Conservation (phyloP, 2,113 vertebrate genomes). For the Tenebrosternarchus preto region DNA sequence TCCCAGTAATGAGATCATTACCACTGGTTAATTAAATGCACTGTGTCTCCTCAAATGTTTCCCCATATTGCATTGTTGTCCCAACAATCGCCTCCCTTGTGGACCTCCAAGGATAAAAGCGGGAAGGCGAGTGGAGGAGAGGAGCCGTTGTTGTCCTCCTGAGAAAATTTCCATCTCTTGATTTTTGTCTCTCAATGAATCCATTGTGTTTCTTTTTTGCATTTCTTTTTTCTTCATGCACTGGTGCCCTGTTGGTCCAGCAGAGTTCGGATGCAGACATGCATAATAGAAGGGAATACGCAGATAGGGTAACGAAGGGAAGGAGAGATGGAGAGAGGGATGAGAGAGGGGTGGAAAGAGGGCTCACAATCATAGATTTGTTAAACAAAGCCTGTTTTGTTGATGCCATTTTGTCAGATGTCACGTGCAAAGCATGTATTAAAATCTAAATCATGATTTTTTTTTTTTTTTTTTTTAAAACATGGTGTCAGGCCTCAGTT, state of each 20-base stretch:
- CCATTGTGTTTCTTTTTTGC: constrained; percentile 62
- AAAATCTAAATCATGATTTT: too few relatives aligned
- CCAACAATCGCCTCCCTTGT: constrained; percentile 76
- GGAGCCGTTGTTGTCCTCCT: constrained; percentile 73
- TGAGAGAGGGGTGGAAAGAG: background rate
- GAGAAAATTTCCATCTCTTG: constrained; percentile 72
- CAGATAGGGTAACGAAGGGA: background rate
- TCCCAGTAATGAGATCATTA: constrained; percentile 79
- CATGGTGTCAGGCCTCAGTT: background rate
- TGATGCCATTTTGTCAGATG: background rate
- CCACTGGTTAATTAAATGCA: constrained; percentile 79
- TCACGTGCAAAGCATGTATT: background rate
- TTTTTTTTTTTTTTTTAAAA: background rate
- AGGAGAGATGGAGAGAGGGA: background rate
- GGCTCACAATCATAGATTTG: background rate
- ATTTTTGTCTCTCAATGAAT: constrained; percentile 73
- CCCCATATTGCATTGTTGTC: constrained; percentile 70
- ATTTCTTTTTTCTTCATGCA: background rate
- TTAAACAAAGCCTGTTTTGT: background rate
- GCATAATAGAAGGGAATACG: constrained; percentile 9
- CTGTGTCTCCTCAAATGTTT: constrained; percentile 73
- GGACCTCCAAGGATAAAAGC: constrained; percentile 70
- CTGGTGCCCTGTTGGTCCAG: constrained; percentile 15
- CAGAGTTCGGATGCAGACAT: constrained; percentile 14
- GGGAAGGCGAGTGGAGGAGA: constrained; percentile 69